These are phyloP conservation scores for Drosophila mojavensis DNA, from an alignment of 1,140 invertebrate genomes.

Conservation along the genomic window DNA sequence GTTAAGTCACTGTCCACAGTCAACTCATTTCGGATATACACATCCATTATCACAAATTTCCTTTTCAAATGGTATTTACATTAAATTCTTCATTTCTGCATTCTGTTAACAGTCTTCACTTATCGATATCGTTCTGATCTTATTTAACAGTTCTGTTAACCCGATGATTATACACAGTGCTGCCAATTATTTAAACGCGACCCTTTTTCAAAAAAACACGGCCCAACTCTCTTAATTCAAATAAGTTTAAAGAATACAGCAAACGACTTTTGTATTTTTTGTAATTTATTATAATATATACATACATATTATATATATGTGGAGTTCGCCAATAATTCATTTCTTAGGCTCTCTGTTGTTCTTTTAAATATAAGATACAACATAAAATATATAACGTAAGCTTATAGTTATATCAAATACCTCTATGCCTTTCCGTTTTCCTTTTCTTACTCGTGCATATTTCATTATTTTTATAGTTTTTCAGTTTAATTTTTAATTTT, in stretches of 20 bases:
- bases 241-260: not conserved
- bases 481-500: slow-evolving; percentile 13
- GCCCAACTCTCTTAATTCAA: not conserved
- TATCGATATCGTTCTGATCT: too few species aligned
- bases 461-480: slow-evolving; percentile 13
- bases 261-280: slow-evolving; percentile 25
- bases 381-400: slow-evolving; percentile 52
- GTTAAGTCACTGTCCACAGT: slow-evolving; percentile 24
- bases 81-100: slow-evolving; percentile 8
- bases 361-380: slow-evolving; percentile 38
- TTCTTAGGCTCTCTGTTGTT: slow-evolving; percentile 12
- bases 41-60: slow-evolving; percentile 39
- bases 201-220: not conserved
- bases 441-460: slow-evolving; percentile 10
- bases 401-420: slow-evolving; percentile 52
- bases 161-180: not conserved
- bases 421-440: slow-evolving; percentile 21
- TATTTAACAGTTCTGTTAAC: not conserved
- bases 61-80: not conserved
- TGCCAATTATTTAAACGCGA: not conserved
- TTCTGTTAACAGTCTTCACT: not conserved
- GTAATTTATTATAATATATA: slow-evolving; percentile 42
- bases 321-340: slow-evolving; percentile 36
- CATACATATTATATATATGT: slow-evolving; percentile 16
- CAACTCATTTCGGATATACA: slow-evolving; percentile 56